These are phyloP conservation scores for Sinosuthora webbiana DNA, from an alignment of 2,113 vertebrate species.

Conservation along the genomic window DNA sequence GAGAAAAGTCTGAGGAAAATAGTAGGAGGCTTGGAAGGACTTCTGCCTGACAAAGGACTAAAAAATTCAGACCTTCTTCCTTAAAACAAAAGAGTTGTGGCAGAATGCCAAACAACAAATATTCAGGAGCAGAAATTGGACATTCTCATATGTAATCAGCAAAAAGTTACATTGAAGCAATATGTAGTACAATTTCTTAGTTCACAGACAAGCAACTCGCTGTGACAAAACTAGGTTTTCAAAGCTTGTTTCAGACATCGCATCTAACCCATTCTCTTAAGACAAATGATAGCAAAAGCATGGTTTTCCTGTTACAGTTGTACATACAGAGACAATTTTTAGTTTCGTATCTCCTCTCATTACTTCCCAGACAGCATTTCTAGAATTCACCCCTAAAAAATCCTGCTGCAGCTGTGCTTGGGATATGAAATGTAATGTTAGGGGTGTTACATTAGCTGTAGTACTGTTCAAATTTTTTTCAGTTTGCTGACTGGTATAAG, in stretches of 20 bases:
- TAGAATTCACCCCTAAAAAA: not conserved
- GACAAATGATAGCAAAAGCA: not conserved
- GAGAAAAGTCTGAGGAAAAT: not conserved
- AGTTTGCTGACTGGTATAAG: not conserved
- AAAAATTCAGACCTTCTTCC: not conserved
- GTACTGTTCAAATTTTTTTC: not conserved
- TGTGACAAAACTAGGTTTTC: not conserved
- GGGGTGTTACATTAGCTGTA: not conserved
- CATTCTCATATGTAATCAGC: not conserved
- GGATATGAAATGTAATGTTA: not conserved
- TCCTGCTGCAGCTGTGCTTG: not conserved
- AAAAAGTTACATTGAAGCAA: not conserved
- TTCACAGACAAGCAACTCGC: not conserved
- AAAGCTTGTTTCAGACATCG: not conserved
- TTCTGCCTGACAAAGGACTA: not conserved
- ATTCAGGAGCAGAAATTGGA: not conserved
- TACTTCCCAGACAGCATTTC: not conserved
- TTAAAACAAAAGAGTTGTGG: not conserved
- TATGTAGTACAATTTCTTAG: not conserved
- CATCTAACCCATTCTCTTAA: not conserved
- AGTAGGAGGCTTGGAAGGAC: not conserved
- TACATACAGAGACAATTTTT: not conserved
- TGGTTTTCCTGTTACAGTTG: not conserved
- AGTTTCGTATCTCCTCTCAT: rapidly evolving
- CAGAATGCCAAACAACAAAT: not conserved